Conservation (phyloP, 2,113 vertebrate genomes). For the Scytalopus superciliaris region DNA sequence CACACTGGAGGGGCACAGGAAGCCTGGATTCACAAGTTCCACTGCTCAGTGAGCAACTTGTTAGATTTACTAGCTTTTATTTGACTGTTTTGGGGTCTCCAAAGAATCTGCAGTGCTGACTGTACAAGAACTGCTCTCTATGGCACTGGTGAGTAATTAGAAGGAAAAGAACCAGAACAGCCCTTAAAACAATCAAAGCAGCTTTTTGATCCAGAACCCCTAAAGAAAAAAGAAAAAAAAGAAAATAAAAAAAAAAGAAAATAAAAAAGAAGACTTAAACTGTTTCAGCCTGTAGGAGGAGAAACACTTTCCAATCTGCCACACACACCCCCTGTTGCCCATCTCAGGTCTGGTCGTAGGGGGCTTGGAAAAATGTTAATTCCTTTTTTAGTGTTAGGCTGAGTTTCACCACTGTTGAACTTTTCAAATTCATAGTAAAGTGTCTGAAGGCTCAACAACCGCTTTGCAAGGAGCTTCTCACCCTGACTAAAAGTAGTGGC, state of each 20-base stretch:
- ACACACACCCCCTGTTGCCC: background rate
- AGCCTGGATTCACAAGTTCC: background rate
- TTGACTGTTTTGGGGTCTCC: background rate
- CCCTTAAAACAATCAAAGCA: slow-evolving; percentile 19
- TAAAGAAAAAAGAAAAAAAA: slow-evolving; percentile 1
- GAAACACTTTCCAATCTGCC: background rate
- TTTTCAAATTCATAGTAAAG: background rate
- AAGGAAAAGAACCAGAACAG: slow-evolving; percentile 53
- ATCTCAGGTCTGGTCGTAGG: background rate
- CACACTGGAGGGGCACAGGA: background rate
- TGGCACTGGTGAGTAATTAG: slow-evolving; percentile 16
- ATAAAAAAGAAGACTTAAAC: background rate
- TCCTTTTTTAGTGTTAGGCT: background rate
- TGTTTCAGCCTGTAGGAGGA: background rate
- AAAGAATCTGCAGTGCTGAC: slow-evolving; percentile 6
- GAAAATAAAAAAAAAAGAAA: background rate
- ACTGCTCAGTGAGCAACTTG: background rate
- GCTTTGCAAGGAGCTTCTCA: background rate
- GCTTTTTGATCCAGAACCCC: slow-evolving; percentile 11
- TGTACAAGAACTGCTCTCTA: background rate
- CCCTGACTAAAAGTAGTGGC: background rate
- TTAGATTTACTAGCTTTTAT: slow-evolving; percentile 25
- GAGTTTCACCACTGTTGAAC: background rate
- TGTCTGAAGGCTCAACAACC: background rate
- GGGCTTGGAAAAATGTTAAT: background rate